Evolutionary conservation across 2,797 vertebrate genomes (phyloP), one percentile per base, ranked within the genome.

Genomic region (Leptoclinus maculatus): DNA sequence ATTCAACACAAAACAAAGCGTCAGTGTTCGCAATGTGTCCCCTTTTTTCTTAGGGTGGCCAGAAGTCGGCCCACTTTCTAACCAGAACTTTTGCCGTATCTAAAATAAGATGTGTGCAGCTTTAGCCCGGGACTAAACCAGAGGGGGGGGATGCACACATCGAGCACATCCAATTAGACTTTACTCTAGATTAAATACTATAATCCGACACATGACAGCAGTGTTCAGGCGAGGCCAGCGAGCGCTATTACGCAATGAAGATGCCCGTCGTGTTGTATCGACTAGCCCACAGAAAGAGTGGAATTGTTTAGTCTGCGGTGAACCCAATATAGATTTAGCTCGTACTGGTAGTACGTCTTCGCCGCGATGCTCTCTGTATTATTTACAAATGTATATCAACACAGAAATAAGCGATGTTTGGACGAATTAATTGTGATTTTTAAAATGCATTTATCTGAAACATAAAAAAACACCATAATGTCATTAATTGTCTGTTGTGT

Each of bases 121-220:
- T 65, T 72, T 59, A 38, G 19, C 60, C 23, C n/a, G n/a, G 1
- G 12, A 21, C 17, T 57, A 76, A 74, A 74, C 29, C 73, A 32
- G 29, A 23, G 29, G 1, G 5, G 29, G 39, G 21, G 38, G 38
- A 53, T 10, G 19, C 58, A 36, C 74, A 71, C 64, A 78, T 64
- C 69, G 63, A 38, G 67, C 69, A 80, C 71, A 93, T 92, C 91
- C 91, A 91, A 91, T 94, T 92, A 91, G 90, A 94, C 86, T 92
- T 85, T 85, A 93, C 87, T 93, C 86, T 34, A 89, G 92, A 94
- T 93, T 94, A 94, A 94, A 93, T 91, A 89, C 89, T 91, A 92
- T 94, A 95, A 95, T 95, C 94, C 93, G 66, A 90, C 88, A 90
- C 88, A 90, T 93, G 90, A 90, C 91, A 91, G 89, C 86, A 75